A percentile compares a stretch with the other conserved stretches of the same genome.
phyloP scores from a whole-genome alignment of 2,888 invertebrate species.

The Oxycera nigricornis region DNA sequence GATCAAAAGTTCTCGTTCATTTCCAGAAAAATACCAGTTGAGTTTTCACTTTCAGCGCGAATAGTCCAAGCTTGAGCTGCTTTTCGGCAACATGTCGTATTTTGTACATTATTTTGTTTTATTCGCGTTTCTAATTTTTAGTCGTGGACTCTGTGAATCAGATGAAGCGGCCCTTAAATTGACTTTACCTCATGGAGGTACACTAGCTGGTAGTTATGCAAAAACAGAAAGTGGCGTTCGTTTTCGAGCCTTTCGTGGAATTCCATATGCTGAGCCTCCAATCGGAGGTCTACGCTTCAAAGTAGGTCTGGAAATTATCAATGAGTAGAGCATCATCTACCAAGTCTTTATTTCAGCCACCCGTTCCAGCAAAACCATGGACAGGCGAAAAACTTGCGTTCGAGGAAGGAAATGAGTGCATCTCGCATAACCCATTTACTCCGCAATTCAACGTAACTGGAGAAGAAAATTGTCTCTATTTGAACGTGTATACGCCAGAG shows the following conservation, averaged over 20 bases:
- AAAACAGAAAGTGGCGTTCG: background rate
- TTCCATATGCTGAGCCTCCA: slow-evolving; percentile 62
- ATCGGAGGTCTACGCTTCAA: slow-evolving; percentile 60
- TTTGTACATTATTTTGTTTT: no score
- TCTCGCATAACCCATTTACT: slow-evolving; percentile 65
- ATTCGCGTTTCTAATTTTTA: no score
- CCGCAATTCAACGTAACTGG: slow-evolving; percentile 72
- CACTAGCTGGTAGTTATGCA: slow-evolving; percentile 12
- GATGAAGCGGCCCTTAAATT: background rate
- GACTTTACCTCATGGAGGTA: slow-evolving; percentile 18
- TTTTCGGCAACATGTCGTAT: no score
- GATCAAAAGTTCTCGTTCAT: no score
- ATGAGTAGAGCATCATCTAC: no score
- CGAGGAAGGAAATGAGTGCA: slow-evolving; percentile 71
- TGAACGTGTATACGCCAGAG: slow-evolving; percentile 71
- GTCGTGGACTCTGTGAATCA: no score
- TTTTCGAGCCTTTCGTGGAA: slow-evolving; percentile 60
- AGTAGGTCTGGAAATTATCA: slow-evolving; percentile 51
- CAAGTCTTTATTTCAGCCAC: slow-evolving; percentile 65
- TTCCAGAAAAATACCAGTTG: no score
- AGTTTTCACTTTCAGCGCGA: no score
- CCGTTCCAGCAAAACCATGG: slow-evolving; percentile 71
- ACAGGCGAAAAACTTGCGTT: slow-evolving; percentile 69
- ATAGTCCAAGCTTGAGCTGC: no score
- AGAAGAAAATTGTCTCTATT: slow-evolving; percentile 82